These are phyloP conservation scores for Pangasius mekongensis DNA, from an alignment of 2,797 vertebrate genomes.

Conservation along the genomic window DNA sequence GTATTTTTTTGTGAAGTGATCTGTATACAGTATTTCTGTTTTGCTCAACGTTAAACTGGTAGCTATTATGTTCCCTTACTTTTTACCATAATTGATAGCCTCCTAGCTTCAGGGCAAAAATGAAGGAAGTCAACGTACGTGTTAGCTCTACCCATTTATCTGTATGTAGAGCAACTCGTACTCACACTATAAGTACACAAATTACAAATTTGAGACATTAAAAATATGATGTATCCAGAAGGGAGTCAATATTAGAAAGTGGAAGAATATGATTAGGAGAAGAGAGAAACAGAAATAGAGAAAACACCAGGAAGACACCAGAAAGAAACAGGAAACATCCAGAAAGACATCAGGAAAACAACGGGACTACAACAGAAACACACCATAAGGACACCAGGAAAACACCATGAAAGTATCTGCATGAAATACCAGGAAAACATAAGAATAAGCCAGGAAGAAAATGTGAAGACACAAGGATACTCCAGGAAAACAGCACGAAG, in stretches of 20 bases:
- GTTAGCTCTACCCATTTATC: too few relatives aligned
- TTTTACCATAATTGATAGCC: too few relatives aligned
- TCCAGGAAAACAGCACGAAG: neutral
- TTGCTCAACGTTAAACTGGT: too few relatives aligned
- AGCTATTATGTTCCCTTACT: too few relatives aligned
- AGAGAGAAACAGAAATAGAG: slow-evolving; percentile 5
- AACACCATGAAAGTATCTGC: neutral
- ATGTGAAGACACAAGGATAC: neutral
- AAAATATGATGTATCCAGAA: neutral
- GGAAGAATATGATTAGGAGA: neutral
- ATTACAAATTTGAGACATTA: neutral
- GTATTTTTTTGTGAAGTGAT: too few relatives aligned
- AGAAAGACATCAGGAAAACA: neutral
- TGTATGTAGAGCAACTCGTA: too few relatives aligned
- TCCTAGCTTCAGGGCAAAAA: too few relatives aligned
- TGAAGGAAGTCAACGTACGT: too few relatives aligned
- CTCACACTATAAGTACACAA: too few relatives aligned
- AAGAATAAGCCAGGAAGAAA: neutral
- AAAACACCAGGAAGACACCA: neutral
- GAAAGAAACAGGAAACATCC: neutral
- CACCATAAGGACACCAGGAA: neutral
- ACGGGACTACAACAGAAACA: neutral
- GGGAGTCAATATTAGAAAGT: neutral
- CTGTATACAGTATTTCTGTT: too few relatives aligned
- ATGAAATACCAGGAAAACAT: neutral